phyloP scores from a whole-genome alignment of 2,888 invertebrate species.

The Anoncus sp. region DNA sequence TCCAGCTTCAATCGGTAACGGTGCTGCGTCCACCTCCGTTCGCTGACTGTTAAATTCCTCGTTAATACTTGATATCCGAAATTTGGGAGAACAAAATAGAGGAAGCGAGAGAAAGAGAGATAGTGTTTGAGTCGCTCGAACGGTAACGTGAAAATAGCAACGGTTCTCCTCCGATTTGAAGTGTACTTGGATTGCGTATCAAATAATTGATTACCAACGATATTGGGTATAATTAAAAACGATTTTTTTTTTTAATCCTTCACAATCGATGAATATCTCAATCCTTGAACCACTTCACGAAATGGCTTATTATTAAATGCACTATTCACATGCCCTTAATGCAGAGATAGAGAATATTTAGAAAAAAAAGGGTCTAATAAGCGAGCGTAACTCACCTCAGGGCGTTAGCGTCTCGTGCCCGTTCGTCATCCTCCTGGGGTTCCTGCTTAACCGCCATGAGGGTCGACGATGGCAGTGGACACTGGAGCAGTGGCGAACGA shows the following conservation, averaged over 20 bases:
- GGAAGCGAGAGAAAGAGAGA: neutral
- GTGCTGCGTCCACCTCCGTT: slow-evolving; percentile 73
- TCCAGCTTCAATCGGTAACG: slow-evolving; percentile 70
- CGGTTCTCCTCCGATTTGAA: neutral
- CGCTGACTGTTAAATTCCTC: slow-evolving; percentile 74
- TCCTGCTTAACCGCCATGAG: slow-evolving; percentile 83
- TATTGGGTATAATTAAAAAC: neutral
- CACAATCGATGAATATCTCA: neutral
- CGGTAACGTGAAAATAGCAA: neutral
- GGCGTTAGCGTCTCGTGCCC: slow-evolving; percentile 73
- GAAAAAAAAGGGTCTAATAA: neutral
- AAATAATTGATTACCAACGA: neutral
- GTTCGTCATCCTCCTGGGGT: slow-evolving; percentile 81
- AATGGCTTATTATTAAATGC: too few species aligned
- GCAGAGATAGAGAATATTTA: slow-evolving; percentile 7
- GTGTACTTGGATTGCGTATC: neutral
- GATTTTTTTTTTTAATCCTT: neutral
- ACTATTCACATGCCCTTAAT: too few species aligned
- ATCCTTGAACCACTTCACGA: neutral
- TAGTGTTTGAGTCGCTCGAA: neutral
- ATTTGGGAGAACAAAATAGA: slow-evolving; percentile 21
- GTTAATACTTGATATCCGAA: slow-evolving; percentile 63
- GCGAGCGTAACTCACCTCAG: slow-evolving; percentile 71
- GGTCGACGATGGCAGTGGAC: slow-evolving; percentile 75
- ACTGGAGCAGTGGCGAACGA: slow-evolving; percentile 74